A percentile compares a stretch with the other conserved stretches of the same genome.
phyloP scores from a whole-genome alignment of 2,797 vertebrate species.

The Botia almorhae region DNA sequence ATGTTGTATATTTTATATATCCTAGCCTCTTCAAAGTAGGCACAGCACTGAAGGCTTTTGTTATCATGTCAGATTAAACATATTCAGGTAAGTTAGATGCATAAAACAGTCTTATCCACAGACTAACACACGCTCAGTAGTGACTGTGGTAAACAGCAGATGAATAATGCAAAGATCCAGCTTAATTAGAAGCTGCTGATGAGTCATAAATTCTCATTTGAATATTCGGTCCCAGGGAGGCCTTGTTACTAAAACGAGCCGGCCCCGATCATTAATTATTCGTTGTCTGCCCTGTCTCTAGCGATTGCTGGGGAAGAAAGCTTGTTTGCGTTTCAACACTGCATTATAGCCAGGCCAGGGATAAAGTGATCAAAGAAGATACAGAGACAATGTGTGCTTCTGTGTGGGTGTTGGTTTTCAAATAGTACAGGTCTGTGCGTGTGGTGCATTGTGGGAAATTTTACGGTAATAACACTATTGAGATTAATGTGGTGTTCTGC shows the following conservation, averaged over 20 bases:
- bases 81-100: background rate
- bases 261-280: slow-evolving; percentile 51
- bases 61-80: background rate
- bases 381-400: slow-evolving; percentile 15
- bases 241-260: slow-evolving; percentile 51
- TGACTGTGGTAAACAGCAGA: slow-evolving; percentile 52
- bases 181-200: slow-evolving; percentile 51
- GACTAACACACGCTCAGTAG: slow-evolving; percentile 17
- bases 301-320: slow-evolving; percentile 42
- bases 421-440: slow-evolving; percentile 1
- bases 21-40: background rate
- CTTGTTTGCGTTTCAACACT: slow-evolving; percentile 45
- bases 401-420: slow-evolving; percentile 42
- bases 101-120: slow-evolving; percentile 9
- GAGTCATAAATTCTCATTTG: slow-evolving; percentile 54
- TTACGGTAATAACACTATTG: background rate
- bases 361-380: slow-evolving; percentile 39
- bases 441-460: slow-evolving; percentile 39
- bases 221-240: slow-evolving; percentile 47
- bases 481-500: slow-evolving; percentile 39
- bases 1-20: background rate
- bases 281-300: slow-evolving; percentile 36
- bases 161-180: slow-evolving; percentile 53
- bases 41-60: background rate
- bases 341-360: slow-evolving; percentile 16